phyloP scores from a whole-genome alignment of 2,888 invertebrate species.

The Hirtodrosophila trivittata region DNA sequence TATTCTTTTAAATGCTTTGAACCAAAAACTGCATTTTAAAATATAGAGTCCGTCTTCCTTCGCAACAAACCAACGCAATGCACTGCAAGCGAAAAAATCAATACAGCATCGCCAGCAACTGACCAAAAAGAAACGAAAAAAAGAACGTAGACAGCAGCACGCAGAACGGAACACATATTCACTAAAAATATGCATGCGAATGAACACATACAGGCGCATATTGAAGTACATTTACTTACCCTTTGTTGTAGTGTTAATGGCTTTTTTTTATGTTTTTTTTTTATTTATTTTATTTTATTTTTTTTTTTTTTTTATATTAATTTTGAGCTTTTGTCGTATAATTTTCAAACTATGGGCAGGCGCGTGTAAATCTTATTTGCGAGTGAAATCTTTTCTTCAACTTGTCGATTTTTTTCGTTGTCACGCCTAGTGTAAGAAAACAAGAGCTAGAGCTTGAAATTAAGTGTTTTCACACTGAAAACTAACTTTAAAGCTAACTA shows the following conservation, averaged over 20 bases:
- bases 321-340: slow-evolving; percentile 34
- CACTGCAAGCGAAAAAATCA: slow-evolving; percentile 65
- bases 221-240: slow-evolving; percentile 60
- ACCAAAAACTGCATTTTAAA: slow-evolving; percentile 48
- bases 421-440: slow-evolving; percentile 64
- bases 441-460: slow-evolving; percentile 58
- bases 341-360: slow-evolving; percentile 28
- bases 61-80: slow-evolving; percentile 28
- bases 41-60: slow-evolving; percentile 23
- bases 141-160: slow-evolving; percentile 56
- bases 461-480: slow-evolving; percentile 65
- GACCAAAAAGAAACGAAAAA: slow-evolving; percentile 52
- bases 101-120: slow-evolving; percentile 69
- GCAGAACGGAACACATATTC: slow-evolving; percentile 44
- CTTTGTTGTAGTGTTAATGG: slow-evolving; percentile 63
- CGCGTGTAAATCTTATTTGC: slow-evolving; percentile 46
- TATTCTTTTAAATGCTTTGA: slow-evolving; percentile 26
- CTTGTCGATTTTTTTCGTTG: slow-evolving; percentile 55
- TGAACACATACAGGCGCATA: slow-evolving; percentile 16
- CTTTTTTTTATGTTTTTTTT: slow-evolving; percentile 65
- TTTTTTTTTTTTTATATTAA: no score
- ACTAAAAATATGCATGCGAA: slow-evolving; percentile 4
- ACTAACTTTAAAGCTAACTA: slow-evolving; percentile 74
- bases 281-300: no score
- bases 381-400: slow-evolving; percentile 53